Evolutionary conservation across 2,797 vertebrate genomes (phyloP), one percentile per base, ranked within the genome.

Genomic region (Otolemur crassicaudatus): DNA sequence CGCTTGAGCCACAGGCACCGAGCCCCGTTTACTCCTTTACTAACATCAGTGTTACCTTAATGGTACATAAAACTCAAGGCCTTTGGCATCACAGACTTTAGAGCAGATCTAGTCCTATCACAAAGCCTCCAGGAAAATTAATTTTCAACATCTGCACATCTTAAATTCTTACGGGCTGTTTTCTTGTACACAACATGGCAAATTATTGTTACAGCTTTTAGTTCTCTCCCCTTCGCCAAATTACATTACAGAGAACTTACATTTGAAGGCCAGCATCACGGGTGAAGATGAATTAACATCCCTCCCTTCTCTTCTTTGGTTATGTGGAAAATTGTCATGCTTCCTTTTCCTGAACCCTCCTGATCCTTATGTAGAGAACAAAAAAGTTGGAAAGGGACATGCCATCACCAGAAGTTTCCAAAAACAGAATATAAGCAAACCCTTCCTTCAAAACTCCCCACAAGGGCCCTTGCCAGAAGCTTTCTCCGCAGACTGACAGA

Each of bases 221-320:
- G 40, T 81, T 58, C 70, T 87, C 60, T 56, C 86, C 86, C 49
- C 61, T 84, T 37, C 31, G 22, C 49, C 83, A 79, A n/a, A 31
- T 46, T 43, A 31, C 34, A 11, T 5, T 3, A 40, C 31, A 20
- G 22, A 58, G 31, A 96, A 98, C 98, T 98, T 98, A 99, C 99
- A 98, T 98, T 98, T 99, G 98, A 99, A 99, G 90, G 99, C 98
- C 0, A 98, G 67, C 87, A 99, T 98, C 96, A 99, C 97, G 43
- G 99, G 97, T 23, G 99, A 99, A 70, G 99, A 98, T 0, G 97
- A 89, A 95, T 98, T 98, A 91, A 97, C 96, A 61, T 97, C 98
- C 58, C 98, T 97, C 94, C 98, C 99, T 87, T 98, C 98, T 94
- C 96, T 98, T 80, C 98, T 98, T 91, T 98, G 98, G 94, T 96